These are phyloP conservation scores for Melanotaenia parkinsoni DNA, from an alignment of 2,797 vertebrate species.

Conservation along the genomic window DNA sequence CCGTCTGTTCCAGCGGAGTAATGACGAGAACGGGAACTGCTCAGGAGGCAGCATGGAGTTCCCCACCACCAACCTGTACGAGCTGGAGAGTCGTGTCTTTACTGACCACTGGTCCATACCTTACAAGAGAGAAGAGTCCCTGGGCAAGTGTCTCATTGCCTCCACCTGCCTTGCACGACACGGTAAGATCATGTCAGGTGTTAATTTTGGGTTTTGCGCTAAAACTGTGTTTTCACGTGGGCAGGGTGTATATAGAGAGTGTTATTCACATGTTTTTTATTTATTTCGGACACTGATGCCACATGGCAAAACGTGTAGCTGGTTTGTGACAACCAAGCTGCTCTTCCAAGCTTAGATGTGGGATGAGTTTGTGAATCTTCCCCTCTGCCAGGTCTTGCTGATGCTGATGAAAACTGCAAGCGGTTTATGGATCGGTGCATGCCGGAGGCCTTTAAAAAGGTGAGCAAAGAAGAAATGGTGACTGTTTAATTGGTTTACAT, in stretches of 20 bases:
- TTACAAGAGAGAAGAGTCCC: constrained; percentile 96
- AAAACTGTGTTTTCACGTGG: constrained; percentile 38
- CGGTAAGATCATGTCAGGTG: constrained; percentile 80
- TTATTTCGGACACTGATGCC: constrained; percentile 43
- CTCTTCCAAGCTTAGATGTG: constrained; percentile 1
- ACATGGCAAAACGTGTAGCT: constrained; percentile 27
- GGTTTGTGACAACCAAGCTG: constrained; percentile 1
- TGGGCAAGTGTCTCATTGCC: constrained; percentile 97
- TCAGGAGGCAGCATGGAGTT: constrained; percentile 96
- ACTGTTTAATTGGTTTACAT: neutral
- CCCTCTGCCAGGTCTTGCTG: constrained; percentile 88
- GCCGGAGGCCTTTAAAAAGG: constrained; percentile 99
- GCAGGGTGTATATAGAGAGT: constrained; percentile 28
- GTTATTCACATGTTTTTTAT: constrained; percentile 47
- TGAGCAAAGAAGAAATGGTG: constrained; percentile 60
- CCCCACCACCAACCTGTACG: constrained; percentile 98
- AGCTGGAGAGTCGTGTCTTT: constrained; percentile 96
- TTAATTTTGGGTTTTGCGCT: neutral
- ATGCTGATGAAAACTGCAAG: constrained; percentile 98
- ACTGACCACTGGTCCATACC: constrained; percentile 99
- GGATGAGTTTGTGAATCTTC: constrained; percentile 16
- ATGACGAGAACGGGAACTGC: constrained; percentile 98
- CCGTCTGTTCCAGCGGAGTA: constrained; percentile 85
- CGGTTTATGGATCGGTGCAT: constrained; percentile 98
- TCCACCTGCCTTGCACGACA: constrained; percentile 94